These are phyloP conservation scores for Alviniconcha marisindica DNA, from an alignment of 1,140 invertebrate genomes.

Conservation along the genomic window DNA sequence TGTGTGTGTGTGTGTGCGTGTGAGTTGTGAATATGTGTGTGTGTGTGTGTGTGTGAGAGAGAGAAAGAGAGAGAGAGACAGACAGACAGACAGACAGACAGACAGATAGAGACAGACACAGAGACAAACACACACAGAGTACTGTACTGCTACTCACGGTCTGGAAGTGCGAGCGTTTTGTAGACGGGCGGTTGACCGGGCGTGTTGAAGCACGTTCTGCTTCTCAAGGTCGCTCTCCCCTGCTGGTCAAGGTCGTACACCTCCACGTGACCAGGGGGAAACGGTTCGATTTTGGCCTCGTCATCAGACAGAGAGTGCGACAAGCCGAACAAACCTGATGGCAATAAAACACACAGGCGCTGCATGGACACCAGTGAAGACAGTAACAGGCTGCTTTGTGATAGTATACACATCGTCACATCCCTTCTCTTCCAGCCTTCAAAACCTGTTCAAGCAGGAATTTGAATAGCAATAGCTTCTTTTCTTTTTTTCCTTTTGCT, in stretches of 20 bases:
- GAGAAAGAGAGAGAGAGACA: not conserved
- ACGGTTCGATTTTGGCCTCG: conserved; percentile 53
- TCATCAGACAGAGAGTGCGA: conserved; percentile 28
- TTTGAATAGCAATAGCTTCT: too few species aligned
- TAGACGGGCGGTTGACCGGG: conserved; percentile 64
- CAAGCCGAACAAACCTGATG: too few species aligned
- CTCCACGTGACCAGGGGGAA: conserved; percentile 67
- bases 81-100: too few species aligned
- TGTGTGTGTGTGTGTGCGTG: not conserved
- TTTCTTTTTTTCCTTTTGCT: too few species aligned
- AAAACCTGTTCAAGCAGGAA: too few species aligned
- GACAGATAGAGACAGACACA: not conserved
- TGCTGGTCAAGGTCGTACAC: conserved; percentile 59
- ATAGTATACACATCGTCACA: too few species aligned
- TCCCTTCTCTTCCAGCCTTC: too few species aligned
- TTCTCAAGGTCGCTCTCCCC: conserved; percentile 55
- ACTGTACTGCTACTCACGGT: conserved; percentile 17
- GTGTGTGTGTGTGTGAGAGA: not conserved
- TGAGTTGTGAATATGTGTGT: not conserved
- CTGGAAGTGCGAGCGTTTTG: conserved; percentile 46
- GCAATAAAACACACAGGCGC: too few species aligned
- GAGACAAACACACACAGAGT: too few species aligned
- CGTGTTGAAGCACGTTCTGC: conserved; percentile 60
- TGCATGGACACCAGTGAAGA: too few species aligned
- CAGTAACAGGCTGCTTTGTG: too few species aligned